phyloP scores from a whole-genome alignment of 2,888 invertebrate species.

The Iphiclides podalirius region DNA sequence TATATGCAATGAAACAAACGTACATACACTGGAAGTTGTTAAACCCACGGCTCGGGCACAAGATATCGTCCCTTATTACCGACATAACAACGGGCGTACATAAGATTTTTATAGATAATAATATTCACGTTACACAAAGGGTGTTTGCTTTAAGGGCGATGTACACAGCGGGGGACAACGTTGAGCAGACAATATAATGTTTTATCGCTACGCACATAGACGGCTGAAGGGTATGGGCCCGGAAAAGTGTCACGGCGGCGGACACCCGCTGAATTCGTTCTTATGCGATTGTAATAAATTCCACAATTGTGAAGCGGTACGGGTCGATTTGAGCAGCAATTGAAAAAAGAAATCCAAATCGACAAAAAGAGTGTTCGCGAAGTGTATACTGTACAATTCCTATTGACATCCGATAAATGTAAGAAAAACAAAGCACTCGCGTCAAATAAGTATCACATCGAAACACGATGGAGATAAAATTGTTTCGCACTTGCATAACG shows the following conservation, averaged over 20 bases:
- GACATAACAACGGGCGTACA: neutral
- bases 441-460: conserved; percentile 5
- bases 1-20: neutral
- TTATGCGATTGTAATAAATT: conserved; percentile 2
- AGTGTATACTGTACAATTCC: conserved; percentile 4
- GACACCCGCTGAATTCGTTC: neutral
- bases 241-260: conserved; percentile 6
- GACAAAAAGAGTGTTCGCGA: neutral
- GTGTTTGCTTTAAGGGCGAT: conserved; percentile 24
- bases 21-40: neutral
- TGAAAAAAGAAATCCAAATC: conserved; percentile 7
- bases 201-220: conserved; percentile 12
- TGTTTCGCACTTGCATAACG: neutral
- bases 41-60: neutral
- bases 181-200: conserved; percentile 25
- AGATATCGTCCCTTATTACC: conserved; percentile 1
- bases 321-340: conserved; percentile 1
- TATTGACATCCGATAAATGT: conserved; percentile 13
- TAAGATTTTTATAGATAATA: conserved; percentile 14
- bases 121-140: conserved; percentile 17
- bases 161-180: conserved; percentile 24
- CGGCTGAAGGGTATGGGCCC: conserved; percentile 9
- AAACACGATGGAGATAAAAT: conserved; percentile 1
- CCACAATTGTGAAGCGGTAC: neutral
- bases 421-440: conserved; percentile 6